Evolutionary conservation across 1,140 invertebrate genomes (phyloP), one percentile per base, ranked within the genome.

Genomic region (Daktulosphaira vitifoliae): DNA sequence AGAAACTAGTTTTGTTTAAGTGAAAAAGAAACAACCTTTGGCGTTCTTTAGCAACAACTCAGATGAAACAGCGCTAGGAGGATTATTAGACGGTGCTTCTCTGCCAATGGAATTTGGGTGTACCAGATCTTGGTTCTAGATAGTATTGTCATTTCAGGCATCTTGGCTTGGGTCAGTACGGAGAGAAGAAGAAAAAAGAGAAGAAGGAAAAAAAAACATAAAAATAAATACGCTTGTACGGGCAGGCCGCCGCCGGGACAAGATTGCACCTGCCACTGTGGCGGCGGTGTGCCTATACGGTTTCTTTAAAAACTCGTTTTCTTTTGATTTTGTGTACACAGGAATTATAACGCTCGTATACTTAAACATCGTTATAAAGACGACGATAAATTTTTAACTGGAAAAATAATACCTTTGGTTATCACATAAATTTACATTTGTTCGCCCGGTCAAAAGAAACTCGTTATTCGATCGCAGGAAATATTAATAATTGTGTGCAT

Each of bases 281-380:
- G 22, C 6, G 39, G 54, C 42, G 20, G 52, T 22, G 25, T 62
- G 25, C 56, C 44, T 33, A 46, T 48, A 62, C 42, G 56, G 56
- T 62, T 62, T 33, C 56, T 62, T 62, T 33, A 48, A 62, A 62
- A 62, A 62, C 56, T 48, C 42, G 56, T 62, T 62, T 62, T 48
- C 42, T 48, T 62, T 33, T 29, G 56, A 62, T 62, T 62, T 62
- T 33, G 42, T 62, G 56, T 62, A 39, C 56, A 46, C 56, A 62
- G 42, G 42, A 62, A 62, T 62, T 62, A 62, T 48, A 62, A 48
- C 42, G 25, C 56, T 13, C 25, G 11, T 6, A 29, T 23, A 11
- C 42, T 42, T 25, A 4, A 50, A 52, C 16, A 33, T 22, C 16
- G 26, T 46, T 29, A 48, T 48, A 46, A 48, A 59, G 42, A 22